These are phyloP conservation scores for Collichthys lucidus DNA, from an alignment of 2,113 vertebrate species.

Conservation along the genomic window DNA sequence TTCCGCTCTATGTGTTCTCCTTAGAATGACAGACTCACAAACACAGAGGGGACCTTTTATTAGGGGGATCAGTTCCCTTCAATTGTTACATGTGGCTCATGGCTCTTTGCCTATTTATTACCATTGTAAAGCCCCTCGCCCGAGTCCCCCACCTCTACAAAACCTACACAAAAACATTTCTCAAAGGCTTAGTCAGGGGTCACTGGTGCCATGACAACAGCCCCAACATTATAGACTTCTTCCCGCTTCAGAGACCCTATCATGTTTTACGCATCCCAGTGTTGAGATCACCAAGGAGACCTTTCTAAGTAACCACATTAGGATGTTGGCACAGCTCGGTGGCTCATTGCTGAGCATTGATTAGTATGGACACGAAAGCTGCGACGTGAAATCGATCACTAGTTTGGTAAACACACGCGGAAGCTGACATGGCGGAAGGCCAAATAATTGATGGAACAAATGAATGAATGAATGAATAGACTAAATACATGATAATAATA, in stretches of 20 bases:
- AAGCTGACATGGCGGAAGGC: neutral
- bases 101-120: conserved; percentile 70
- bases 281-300: conserved; percentile 36
- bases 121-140: conserved; percentile 62
- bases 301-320: neutral
- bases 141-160: conserved; percentile 42
- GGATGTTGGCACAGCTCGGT: neutral
- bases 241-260: conserved; percentile 44
- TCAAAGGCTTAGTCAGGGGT: conserved; percentile 69
- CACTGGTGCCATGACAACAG: conserved; percentile 69
- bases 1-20: conserved; percentile 25
- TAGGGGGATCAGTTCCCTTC: conserved; percentile 44
- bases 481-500: neutral
- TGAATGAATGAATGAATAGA: neutral
- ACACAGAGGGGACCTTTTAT: conserved; percentile 56
- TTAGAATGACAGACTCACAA: conserved; percentile 37
- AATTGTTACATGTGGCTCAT: conserved; percentile 47
- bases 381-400: neutral
- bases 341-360: neutral
- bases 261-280: conserved; percentile 31
- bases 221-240: conserved; percentile 41
- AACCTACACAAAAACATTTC: conserved; percentile 66
- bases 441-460: neutral
- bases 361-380: neutral
- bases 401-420: neutral